These are phyloP conservation scores for Lycocorax pyrrhopterus DNA, from an alignment of 2,113 vertebrate species.

Conservation along the genomic window DNA sequence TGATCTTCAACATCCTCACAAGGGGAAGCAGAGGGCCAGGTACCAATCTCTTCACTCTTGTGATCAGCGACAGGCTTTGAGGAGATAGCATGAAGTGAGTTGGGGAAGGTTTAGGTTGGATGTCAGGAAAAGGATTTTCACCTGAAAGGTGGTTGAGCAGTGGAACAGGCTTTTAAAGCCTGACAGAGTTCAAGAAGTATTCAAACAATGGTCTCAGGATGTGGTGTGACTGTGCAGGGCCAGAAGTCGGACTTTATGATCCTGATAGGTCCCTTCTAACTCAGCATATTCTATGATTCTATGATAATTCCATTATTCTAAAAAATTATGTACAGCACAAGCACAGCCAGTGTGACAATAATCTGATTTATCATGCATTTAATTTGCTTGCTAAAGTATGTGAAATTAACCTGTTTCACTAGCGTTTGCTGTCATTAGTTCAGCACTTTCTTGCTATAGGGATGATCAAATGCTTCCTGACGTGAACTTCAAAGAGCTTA, in stretches of 20 bases:
- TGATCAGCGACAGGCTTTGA: background rate
- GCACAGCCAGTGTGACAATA: background rate
- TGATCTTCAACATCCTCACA: background rate
- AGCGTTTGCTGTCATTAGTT: background rate
- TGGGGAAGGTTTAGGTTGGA: background rate
- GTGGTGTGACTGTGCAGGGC: background rate
- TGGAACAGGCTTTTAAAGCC: background rate
- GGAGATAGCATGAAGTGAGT: background rate
- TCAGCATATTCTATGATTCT: background rate
- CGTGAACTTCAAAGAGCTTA: background rate
- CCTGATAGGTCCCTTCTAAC: background rate
- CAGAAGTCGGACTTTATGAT: background rate
- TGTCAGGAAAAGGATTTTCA: background rate
- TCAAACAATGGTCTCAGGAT: rapidly evolving
- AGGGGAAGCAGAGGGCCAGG: background rate
- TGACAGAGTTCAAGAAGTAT: background rate
- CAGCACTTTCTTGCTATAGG: background rate
- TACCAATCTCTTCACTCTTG: background rate
- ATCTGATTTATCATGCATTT: background rate
- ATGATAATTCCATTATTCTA: background rate
- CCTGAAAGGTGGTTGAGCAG: background rate
- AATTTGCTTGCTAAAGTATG: background rate
- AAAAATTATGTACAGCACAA: background rate
- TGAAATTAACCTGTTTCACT: background rate
- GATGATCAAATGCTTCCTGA: background rate